Percentiles rank a stretch among this genome's conserved stretches.
These are phyloP conservation scores for Chrysocyon brachyurus DNA, from an alignment of 2,797 vertebrate species.

Conservation along the genomic window DNA sequence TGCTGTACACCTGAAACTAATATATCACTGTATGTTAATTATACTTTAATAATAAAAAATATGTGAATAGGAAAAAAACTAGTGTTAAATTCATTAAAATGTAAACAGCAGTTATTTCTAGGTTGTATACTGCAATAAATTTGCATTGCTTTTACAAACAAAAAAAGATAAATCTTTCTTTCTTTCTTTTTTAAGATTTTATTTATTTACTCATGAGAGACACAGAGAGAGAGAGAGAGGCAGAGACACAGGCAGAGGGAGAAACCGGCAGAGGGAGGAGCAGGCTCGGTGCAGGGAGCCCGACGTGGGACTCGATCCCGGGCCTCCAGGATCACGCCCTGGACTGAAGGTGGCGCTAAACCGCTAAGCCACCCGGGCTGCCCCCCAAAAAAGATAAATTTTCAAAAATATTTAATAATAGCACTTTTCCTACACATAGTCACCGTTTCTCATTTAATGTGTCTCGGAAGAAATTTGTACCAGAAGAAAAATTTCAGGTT, in stretches of 20 bases:
- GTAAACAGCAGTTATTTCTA: not conserved
- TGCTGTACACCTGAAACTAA: not conserved
- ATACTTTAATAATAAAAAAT: not conserved
- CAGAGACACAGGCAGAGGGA: too few relatives aligned
- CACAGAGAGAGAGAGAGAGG: too few relatives aligned
- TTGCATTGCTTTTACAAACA: conserved; percentile 41
- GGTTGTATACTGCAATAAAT: not conserved
- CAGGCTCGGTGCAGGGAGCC: too few relatives aligned
- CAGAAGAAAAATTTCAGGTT: not conserved
- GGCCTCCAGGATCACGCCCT: too few relatives aligned
- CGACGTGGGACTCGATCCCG: too few relatives aligned
- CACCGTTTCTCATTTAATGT: not conserved
- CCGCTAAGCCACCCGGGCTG: too few relatives aligned
- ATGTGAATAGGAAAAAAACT: not conserved
- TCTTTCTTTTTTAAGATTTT: too few relatives aligned
- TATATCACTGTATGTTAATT: not conserved
- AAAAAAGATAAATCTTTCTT: not conserved
- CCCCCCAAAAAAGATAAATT: not conserved
- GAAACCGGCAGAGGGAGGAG: too few relatives aligned
- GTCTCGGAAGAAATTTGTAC: not conserved
- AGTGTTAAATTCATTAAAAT: not conserved
- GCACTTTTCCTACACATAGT: not conserved
- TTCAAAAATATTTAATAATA: not conserved
- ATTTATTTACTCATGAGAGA: too few relatives aligned
- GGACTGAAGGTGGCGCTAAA: too few relatives aligned